These are phyloP conservation scores for Petrosia ficiformis DNA, from an alignment of 37 sponge, comb jelly and placozoan species.

Conservation along the genomic window DNA sequence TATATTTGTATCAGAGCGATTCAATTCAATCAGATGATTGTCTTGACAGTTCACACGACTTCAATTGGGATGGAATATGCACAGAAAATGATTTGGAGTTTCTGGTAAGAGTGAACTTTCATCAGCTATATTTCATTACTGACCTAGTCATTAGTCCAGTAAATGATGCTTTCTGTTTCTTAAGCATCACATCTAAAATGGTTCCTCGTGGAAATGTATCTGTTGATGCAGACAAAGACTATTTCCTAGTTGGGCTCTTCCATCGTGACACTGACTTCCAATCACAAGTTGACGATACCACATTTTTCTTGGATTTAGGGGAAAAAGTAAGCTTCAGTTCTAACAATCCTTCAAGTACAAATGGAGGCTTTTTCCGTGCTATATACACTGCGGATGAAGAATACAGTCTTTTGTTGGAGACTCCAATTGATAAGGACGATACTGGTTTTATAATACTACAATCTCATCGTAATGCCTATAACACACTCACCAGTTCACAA, in stretches of 20 bases:
- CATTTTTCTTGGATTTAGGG: slow-evolving; percentile 14
- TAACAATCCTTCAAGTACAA: slow-evolving; percentile 10
- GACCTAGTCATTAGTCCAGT: slow-evolving; percentile 24
- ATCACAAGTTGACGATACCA: slow-evolving; percentile 29
- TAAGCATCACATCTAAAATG: slow-evolving; percentile 31
- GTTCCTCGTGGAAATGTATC: slow-evolving; percentile 21
- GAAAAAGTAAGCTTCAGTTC: background rate
- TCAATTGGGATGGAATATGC: slow-evolving; percentile 53
- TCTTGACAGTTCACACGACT: slow-evolving; percentile 9
- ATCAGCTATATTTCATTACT: slow-evolving; percentile 39
- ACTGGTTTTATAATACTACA: slow-evolving; percentile 36
- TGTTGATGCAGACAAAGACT: background rate
- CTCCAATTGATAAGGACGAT: slow-evolving; percentile 15
- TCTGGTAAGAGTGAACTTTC: slow-evolving; percentile 46
- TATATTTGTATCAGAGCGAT: slow-evolving; percentile 5
- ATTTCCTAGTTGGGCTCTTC: slow-evolving; percentile 38
- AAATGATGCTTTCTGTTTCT: slow-evolving; percentile 35
- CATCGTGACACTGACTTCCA: slow-evolving; percentile 31
- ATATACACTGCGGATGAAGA: background rate
- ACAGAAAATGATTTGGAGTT: slow-evolving; percentile 32
- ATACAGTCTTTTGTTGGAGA: slow-evolving; percentile 8
- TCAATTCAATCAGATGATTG: background rate
- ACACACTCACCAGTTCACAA: background rate
- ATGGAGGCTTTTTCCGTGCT: slow-evolving; percentile 50
- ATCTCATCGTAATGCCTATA: slow-evolving; percentile 23